Conservation (phyloP, 2,113 vertebrate genomes). For the Pterocles orientalis region DNA sequence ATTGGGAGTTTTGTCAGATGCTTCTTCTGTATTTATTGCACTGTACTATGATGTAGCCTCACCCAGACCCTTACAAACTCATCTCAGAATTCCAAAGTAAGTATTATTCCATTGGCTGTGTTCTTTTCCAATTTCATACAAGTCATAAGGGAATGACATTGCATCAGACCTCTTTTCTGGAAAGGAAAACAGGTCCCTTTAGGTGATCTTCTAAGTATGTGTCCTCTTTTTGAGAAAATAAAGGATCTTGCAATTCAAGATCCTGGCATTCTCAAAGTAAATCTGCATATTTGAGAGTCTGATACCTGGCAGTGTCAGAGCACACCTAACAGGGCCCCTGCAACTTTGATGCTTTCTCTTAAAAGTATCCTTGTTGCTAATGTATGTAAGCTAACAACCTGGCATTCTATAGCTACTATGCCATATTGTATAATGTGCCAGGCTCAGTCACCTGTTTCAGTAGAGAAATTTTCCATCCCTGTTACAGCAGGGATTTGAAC, state of each 20-base stretch:
- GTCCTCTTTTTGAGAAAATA: background rate
- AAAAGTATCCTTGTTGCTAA: background rate
- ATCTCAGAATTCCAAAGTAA: background rate
- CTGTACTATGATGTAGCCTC: background rate
- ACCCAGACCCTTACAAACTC: background rate
- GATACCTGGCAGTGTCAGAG: background rate
- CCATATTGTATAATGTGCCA: background rate
- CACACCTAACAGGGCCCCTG: background rate
- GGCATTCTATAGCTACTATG: background rate
- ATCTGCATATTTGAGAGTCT: background rate
- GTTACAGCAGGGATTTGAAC: background rate
- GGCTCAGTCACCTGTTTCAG: background rate
- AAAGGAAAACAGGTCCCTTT: background rate
- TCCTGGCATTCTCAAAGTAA: background rate
- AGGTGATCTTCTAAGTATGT: background rate
- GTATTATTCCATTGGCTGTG: background rate
- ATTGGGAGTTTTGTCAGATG: background rate
- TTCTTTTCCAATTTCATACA: background rate
- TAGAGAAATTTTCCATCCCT: background rate
- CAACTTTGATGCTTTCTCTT: background rate
- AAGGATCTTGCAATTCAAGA: background rate
- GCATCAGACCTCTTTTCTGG: background rate
- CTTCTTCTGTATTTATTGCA: background rate
- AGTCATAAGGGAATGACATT: background rate
- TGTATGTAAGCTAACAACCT: background rate